Conservation (phyloP, 1,140 invertebrate species). For the Caenorhabditis latens region DNA sequence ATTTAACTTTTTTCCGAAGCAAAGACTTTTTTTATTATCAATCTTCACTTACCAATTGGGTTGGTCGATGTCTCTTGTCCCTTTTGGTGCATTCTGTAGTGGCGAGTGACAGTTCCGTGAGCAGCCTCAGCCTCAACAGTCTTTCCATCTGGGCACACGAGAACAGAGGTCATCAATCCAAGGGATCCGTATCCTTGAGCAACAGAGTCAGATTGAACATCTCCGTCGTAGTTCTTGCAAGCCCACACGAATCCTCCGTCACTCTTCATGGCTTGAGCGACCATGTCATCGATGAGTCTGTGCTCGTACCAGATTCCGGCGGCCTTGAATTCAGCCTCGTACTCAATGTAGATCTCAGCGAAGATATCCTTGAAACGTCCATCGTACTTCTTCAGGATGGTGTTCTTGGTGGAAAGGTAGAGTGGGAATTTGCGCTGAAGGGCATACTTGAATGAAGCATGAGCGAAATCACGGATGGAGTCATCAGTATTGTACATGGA, state of each 20-base stretch:
- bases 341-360: conserved; percentile 93
- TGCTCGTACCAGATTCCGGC: conserved; percentile 95
- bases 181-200: conserved; percentile 90
- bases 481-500: conserved; percentile 97
- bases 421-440: conserved; percentile 88
- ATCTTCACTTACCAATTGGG: conserved; percentile 84
- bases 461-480: conserved; percentile 89
- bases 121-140: conserved; percentile 97
- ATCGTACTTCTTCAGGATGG: conserved; percentile 97
- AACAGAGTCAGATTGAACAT: conserved; percentile 96
- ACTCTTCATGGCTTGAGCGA: conserved; percentile 96
- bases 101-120: conserved; percentile 95
- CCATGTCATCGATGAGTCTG: conserved; percentile 97
- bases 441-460: conserved; percentile 92
- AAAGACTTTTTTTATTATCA: background rate
- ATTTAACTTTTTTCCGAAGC: background rate
- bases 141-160: conserved; percentile 93
- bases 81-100: conserved; percentile 92
- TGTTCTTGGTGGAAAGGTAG: conserved; percentile 94
- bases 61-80: conserved; percentile 98
- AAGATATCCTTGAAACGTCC: conserved; percentile 99
- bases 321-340: conserved; percentile 88
- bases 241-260: conserved; percentile 99
- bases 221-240: conserved; percentile 97
- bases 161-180: conserved; percentile 93